Conservation (phyloP, 2,888 invertebrate species). For the Harpalus rufipes region DNA sequence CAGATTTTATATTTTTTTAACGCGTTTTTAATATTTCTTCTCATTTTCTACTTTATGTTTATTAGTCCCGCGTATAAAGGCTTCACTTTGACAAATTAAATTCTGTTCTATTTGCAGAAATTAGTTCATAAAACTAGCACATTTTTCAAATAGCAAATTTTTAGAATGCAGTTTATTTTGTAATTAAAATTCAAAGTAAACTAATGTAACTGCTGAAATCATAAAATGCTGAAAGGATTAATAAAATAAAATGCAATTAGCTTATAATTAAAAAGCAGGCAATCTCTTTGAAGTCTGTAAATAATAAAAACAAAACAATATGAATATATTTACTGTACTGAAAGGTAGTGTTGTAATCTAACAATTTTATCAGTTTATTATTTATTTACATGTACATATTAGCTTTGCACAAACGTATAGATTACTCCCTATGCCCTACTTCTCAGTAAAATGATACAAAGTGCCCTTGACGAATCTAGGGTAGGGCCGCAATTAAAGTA, state of each 20-base stretch:
- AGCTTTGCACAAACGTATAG: constrained; percentile 18
- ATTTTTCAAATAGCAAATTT: background rate
- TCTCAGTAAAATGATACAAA: constrained; percentile 55
- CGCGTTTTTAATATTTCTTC: background rate
- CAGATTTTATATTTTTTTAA: background rate
- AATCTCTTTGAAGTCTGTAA: background rate
- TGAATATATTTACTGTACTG: background rate
- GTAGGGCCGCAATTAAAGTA: constrained; percentile 54
- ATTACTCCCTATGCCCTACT: constrained; percentile 58
- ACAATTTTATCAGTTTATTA: constrained; percentile 4
- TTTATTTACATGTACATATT: constrained; percentile 7
- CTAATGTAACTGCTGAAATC: background rate
- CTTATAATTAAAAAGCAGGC: background rate
- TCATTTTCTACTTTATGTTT: background rate
- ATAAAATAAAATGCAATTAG: constrained; percentile 4
- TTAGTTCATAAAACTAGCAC: background rate
- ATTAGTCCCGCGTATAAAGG: background rate
- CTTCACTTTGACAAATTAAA: background rate
- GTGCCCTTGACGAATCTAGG: constrained; percentile 51
- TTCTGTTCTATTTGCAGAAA: background rate
- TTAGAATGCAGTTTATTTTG: background rate
- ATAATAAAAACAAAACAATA: background rate
- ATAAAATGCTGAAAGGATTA: background rate
- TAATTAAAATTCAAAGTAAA: background rate
- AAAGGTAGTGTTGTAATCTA: background rate